Base-by-base conservation (phyloP, 1,140 invertebrate species). In the Cydia pomonella region DNA sequence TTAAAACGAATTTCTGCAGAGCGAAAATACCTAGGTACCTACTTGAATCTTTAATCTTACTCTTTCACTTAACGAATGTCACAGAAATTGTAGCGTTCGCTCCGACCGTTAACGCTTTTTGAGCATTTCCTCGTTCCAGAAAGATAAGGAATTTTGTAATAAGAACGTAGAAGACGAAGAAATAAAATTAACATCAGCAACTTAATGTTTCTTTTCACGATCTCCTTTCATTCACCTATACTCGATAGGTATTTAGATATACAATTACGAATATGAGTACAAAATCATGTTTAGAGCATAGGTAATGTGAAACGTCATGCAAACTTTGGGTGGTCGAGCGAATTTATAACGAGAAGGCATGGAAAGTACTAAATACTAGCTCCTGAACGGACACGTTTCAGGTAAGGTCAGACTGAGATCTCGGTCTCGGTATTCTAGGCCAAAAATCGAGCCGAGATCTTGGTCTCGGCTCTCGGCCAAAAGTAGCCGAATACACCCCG, bases 71-170 rank as follows among this genome's bases (percentile, higher is more conserved):
- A 5, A 29, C 29, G 12, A 41, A 69, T 69, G 64, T 69, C 33
- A 69, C 27, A 69, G 64, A 41, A 69, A 69, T 69, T 69, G 64
- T 41, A 69, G 64, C 64, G 64, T 69, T 69, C 64, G 64, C 64
- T 18, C 29, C 27, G 29, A 33, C 64, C 64, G 64, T 69, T 33
- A 10, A 69, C 64, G 64, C 33, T 69, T 69, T 69, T 69, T 69
- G 29, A 69, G 64, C 64, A 69, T 38, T 69, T 13, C 9, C 64
- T 69, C 33, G 64, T 69, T 21, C 33, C 64, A 41, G 33, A 33
- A 33, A 69, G 64, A 69, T 69, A 69, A 69, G n/a, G 29, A 69
- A 41, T 64, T 64, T 33, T 18, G 64, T 69, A 69, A 69, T 69
- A 69, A 38, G 64, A n/a, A 69, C 27, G 33, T 69, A n/a, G n/a